phyloP scores from a whole-genome alignment of 1,140 invertebrate species.

The Neodiprion fabricii region DNA sequence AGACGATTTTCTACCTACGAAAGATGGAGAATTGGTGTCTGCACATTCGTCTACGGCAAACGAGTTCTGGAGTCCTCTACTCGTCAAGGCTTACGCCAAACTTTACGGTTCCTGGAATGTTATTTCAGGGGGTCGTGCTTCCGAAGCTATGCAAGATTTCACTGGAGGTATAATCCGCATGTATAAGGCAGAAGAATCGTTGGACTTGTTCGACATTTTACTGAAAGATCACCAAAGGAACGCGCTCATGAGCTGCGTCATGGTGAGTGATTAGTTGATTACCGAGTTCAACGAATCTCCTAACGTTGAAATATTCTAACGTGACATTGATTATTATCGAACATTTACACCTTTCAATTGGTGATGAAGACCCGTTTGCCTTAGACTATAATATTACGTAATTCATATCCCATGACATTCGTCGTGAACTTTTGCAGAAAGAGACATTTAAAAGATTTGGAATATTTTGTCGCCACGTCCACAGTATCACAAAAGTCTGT shows the following conservation, averaged over 20 bases:
- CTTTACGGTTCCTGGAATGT: conserved; percentile 97
- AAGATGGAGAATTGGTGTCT: conserved; percentile 87
- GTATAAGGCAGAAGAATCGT: conserved; percentile 81
- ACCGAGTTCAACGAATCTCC: conserved; percentile 76
- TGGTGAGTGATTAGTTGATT: too few relatives aligned
- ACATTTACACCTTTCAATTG: too few relatives aligned
- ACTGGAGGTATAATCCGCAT: conserved; percentile 97
- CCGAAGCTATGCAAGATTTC: conserved; percentile 99
- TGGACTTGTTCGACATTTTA: conserved; percentile 91
- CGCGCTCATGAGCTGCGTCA: conserved; percentile 95
- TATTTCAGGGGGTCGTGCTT: conserved; percentile 95
- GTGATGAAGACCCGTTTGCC: too few relatives aligned
- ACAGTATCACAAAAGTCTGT: conserved; percentile 56
- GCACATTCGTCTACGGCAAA: conserved; percentile 91
- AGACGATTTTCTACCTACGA: conserved; percentile 93
- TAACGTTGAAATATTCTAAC: conserved; percentile 14
- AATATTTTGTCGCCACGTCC: conserved; percentile 94
- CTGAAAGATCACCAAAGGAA: conserved; percentile 90
- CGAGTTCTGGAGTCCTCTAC: conserved; percentile 96
- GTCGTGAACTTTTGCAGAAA: too few relatives aligned
- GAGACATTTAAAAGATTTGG: conserved; percentile 80
- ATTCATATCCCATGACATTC: too few relatives aligned
- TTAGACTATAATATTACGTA: too few relatives aligned
- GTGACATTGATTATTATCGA: conserved; percentile 79
- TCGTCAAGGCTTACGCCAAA: conserved; percentile 99